These are phyloP conservation scores for Microvelia longipes DNA, from an alignment of 1,140 invertebrate species.

Conservation along the genomic window DNA sequence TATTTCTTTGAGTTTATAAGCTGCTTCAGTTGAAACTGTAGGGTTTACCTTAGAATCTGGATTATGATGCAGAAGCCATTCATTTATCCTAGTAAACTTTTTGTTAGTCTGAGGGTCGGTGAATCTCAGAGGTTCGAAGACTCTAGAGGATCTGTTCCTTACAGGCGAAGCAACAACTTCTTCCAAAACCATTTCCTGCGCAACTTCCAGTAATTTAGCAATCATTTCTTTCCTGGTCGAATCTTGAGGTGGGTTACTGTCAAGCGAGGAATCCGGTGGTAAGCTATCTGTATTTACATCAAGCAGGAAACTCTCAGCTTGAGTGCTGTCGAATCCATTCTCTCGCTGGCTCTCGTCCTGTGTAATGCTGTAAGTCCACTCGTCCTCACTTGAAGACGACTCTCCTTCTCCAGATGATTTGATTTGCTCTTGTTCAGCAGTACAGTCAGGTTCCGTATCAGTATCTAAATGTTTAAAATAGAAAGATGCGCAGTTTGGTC, in stretches of 20 bases:
- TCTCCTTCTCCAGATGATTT: conserved; percentile 39
- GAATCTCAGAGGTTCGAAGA: conserved; percentile 36
- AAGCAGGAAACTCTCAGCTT: conserved; percentile 6
- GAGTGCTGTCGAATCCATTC: conserved; percentile 2
- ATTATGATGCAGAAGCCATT: conserved; percentile 40
- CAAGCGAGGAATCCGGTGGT: conserved; percentile 3
- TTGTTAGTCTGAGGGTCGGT: conserved; percentile 25
- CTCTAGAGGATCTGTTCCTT: conserved; percentile 23
- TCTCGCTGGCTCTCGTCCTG: conserved; percentile 9
- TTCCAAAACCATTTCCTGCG: conserved; percentile 48
- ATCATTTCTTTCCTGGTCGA: conserved; percentile 36
- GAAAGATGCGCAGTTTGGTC: conserved; percentile 62
- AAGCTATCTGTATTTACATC: background rate
- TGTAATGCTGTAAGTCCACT: conserved; percentile 45
- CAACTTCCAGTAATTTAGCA: conserved; percentile 47
- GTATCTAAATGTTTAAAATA: conserved; percentile 72
- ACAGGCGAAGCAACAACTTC: conserved; percentile 2
- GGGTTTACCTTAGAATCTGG: conserved; percentile 11
- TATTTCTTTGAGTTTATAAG: no score
- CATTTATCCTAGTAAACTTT: conserved; percentile 37
- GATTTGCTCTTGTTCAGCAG: conserved; percentile 30
- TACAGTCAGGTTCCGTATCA: conserved; percentile 45
- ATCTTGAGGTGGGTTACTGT: conserved; percentile 1
- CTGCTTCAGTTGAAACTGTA: no score
- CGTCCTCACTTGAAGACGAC: conserved; percentile 42